Base-by-base conservation (phyloP, 2,797 vertebrate genomes). In the Gephyroberyx darwinii region DNA sequence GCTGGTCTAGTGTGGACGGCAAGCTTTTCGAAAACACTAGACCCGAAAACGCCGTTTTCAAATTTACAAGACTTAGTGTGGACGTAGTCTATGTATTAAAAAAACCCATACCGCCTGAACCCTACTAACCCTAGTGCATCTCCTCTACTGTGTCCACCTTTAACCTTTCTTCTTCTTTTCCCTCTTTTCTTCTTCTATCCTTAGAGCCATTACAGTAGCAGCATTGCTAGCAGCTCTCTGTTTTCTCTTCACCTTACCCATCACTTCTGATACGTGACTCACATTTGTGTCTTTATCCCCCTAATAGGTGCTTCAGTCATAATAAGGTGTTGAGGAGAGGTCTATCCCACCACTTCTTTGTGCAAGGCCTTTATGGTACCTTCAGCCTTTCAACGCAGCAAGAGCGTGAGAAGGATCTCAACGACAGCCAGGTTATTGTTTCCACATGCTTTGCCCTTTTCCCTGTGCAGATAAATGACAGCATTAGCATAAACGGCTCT, bases 401-500 rank as follows among this genome's bases (percentile, higher is more conserved):
- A 16, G 10, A 53, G 61, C 13, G 22, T 61, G 57, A 35, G 61
- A 50, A n/a, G 53, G 69, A 69, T 70, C 55, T 47, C 50, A 77
- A 56, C 53, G 43, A 70, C 52, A 67, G 62, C 37, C 65, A 53
- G 14, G 57, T 65, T 79, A 73, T 79, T 71, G 74, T 80, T 66
- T 74, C 55, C 62, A 59, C 63, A 55, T 43, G 62, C 74, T 62
- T 51, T 77, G 67, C 41, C 67, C 74, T 77, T 76, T 78, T 35
- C 33, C 48, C 8, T 2, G 26, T 30, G 45, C 63, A 65, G 70
- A 80, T 65, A 67, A 83, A 80, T 80, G 64, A 74, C 64, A 22
- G 51, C 63, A 83, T 79, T 77, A 77, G 77, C 81, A 80, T 83
- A 71, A 75, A 83, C 3, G 7, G 67, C 64, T 48, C 53, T 71